phyloP scores from a whole-genome alignment of 2,797 vertebrate genomes.

The Pseudomugil tenellus region DNA sequence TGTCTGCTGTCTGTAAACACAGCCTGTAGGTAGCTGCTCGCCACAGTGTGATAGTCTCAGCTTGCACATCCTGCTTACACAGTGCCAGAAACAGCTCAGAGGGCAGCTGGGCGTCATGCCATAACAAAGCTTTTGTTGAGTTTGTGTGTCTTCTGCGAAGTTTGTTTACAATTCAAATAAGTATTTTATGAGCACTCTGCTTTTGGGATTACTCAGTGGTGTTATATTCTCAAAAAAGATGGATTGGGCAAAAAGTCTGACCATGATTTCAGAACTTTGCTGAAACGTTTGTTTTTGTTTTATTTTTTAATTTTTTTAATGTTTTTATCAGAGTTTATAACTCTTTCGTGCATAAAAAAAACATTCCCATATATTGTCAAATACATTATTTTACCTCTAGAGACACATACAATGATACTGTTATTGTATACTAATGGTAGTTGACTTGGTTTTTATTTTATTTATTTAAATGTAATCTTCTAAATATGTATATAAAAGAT shows the following conservation, averaged over 20 bases:
- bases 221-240: background rate
- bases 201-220: constrained; percentile 19
- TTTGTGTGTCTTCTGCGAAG: constrained; percentile 19
- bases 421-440: too few relatives aligned
- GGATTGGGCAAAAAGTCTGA: background rate
- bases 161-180: constrained; percentile 13
- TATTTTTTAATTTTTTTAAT: too few relatives aligned
- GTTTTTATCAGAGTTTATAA: too few relatives aligned
- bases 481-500: too few relatives aligned
- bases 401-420: too few relatives aligned
- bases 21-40: constrained; percentile 37
- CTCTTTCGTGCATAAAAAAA: too few relatives aligned
- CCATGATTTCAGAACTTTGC: background rate
- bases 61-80: constrained; percentile 52
- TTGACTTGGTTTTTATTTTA: too few relatives aligned
- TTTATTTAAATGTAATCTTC: too few relatives aligned
- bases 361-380: too few relatives aligned
- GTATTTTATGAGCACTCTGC: constrained; percentile 7
- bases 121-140: constrained; percentile 32
- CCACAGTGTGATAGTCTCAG: constrained; percentile 43
- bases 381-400: too few relatives aligned
- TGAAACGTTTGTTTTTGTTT: too few relatives aligned
- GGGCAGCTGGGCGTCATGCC: constrained; percentile 39
- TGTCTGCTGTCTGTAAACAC: constrained; percentile 58
- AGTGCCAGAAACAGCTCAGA: constrained; percentile 49